Base-by-base conservation (phyloP, 2,797 vertebrate species). In the Chiroxiphia lanceolata region DNA sequence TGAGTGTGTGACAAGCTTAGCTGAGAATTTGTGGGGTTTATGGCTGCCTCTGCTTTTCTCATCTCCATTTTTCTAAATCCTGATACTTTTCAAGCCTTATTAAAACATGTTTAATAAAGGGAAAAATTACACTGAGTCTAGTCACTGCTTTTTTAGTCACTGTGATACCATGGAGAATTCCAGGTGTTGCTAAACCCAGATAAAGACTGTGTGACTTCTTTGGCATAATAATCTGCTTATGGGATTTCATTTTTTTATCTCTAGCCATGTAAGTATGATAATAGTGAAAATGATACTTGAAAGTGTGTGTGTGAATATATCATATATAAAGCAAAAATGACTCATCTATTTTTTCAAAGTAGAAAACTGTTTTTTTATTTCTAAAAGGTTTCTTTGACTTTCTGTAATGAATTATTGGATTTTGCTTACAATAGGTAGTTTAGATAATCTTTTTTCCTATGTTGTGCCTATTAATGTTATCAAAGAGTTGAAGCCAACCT, bases 281-380 rank as follows among this genome's bases (percentile, higher is more conserved):
- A 89, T 76, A 89, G 84, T 83, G 80, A 91, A 95, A 91, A 93
- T 74, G 34, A 93, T 94, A 94, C 94, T 97, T 95, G 94, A 96
- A 96, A 92, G 68, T 89, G 90, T 84, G 88, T 83, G 92, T 96
- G 95, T 89, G 89, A 92, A 93, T 95, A 78, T 96, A 84, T 90
- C 87, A 1, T 93, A 94, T 95, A 92, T 93, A 94, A 90, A 95
- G 64, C 42, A 94, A 93, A 96, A 95, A 95, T 92, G 9, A 95
- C 68, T 89, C 83, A 90, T 96, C 92, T 96, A 94, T 96, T 91
- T 91, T 94, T 95, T 96, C 83, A 80, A 79, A 94, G 64, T 95
- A 93, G 90, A 92, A 77, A 65, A 86, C 56, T 81, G 38, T 64
- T 89, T 36, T 85, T 81, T 94, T 95, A 90, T 83, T 95, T 93